These are phyloP conservation scores for Ips nitidus DNA, from an alignment of 1,140 invertebrate genomes.

Conservation along the genomic window DNA sequence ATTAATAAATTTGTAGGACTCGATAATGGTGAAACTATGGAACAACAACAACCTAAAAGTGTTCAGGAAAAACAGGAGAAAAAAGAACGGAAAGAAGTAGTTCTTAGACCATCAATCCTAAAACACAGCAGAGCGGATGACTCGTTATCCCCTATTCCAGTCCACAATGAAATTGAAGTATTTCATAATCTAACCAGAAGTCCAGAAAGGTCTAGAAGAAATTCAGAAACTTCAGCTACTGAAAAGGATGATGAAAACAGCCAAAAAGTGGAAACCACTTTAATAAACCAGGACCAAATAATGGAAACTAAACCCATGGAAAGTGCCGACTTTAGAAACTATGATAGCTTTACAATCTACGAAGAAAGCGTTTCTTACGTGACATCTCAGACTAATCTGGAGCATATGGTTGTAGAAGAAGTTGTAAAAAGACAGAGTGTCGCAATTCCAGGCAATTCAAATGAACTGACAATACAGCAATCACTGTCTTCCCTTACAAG, in stretches of 20 bases:
- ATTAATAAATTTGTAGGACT: too few species aligned
- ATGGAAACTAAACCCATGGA: background rate
- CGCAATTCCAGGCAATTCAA: too few species aligned
- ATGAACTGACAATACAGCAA: conserved; percentile 10
- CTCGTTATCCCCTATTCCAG: conserved; percentile 50
- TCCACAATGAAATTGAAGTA: conserved; percentile 63
- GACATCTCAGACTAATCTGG: too few species aligned
- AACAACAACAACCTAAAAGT: too few species aligned
- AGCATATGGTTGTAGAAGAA: too few species aligned
- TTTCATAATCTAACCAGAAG: conserved; percentile 60
- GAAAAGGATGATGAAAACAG: background rate
- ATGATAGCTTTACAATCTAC: conserved; percentile 29
- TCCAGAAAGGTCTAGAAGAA: conserved; percentile 40
- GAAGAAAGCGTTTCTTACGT: background rate
- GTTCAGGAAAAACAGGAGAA: too few species aligned
- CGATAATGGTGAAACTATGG: too few species aligned
- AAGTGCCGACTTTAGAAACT: background rate
- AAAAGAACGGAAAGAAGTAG: background rate
- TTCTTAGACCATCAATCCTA: background rate
- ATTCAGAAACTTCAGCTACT: background rate
- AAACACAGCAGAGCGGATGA: conserved; percentile 30
- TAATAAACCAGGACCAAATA: background rate
- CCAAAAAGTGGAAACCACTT: background rate
- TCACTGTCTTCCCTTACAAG: conserved; percentile 29
- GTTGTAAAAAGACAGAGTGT: too few species aligned